A percentile compares a stretch with the other conserved stretches of the same genome.
These are phyloP conservation scores for Drosophila peninsularis DNA, from an alignment of 2,888 invertebrate species.

Conservation along the genomic window DNA sequence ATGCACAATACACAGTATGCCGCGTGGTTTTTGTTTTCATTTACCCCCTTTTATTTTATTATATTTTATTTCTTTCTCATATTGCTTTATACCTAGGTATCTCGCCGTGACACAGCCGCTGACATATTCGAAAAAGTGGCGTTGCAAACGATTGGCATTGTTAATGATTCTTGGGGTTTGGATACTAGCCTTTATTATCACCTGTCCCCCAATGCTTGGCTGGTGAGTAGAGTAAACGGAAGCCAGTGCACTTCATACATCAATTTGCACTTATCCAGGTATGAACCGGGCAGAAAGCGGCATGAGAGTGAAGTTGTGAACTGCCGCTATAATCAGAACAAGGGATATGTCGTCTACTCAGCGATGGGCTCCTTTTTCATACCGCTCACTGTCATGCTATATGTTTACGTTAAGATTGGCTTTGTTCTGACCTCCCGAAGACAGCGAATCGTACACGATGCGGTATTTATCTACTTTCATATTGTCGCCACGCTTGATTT, in stretches of 20 bases:
- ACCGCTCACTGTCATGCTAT: slow-evolving; percentile 97
- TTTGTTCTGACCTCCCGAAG: slow-evolving; percentile 92
- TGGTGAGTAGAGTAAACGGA: slow-evolving; percentile 87
- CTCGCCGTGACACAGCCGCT: slow-evolving; percentile 97
- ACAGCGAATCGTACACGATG: slow-evolving; percentile 88
- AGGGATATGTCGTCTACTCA: slow-evolving; percentile 97
- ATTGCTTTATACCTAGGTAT: slow-evolving; percentile 86
- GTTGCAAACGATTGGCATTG: slow-evolving; percentile 93
- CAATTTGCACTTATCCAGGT: slow-evolving; percentile 85
- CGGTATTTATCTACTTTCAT: slow-evolving; percentile 74
- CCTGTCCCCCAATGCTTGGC: slow-evolving; percentile 96
- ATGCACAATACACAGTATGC: slow-evolving; percentile 72
- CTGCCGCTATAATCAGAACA: slow-evolving; percentile 96
- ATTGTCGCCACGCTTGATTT: not conserved
- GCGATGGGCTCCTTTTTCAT: slow-evolving; percentile 98
- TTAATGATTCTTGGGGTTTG: slow-evolving; percentile 96
- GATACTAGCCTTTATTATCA: slow-evolving; percentile 95
- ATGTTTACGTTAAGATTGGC: slow-evolving; percentile 96
- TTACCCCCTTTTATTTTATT: slow-evolving; percentile 41
- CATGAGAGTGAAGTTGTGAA: slow-evolving; percentile 86
- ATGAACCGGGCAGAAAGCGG: slow-evolving; percentile 87
- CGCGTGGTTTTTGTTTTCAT: slow-evolving; percentile 55
- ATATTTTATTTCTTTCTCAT: slow-evolving; percentile 20
- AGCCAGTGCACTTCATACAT: not conserved
- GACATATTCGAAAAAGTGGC: slow-evolving; percentile 94